Evolutionary conservation across 2,888 invertebrate genomes (phyloP), one percentile per base, ranked within the genome.

Genomic region (Lutraria lutraria): DNA sequence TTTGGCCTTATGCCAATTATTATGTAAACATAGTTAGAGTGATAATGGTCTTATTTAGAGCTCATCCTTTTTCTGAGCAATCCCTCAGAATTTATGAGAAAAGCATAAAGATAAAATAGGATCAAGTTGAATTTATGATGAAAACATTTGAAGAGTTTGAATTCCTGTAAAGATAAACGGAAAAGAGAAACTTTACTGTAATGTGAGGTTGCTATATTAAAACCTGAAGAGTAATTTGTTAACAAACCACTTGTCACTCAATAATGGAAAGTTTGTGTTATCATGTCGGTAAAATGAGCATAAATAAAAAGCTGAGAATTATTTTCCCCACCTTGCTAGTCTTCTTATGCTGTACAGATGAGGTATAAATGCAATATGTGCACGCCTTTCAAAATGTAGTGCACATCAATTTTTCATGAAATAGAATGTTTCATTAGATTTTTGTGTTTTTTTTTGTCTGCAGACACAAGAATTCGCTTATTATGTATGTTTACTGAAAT

Each of bases 261-360:
- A 76, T 76, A 76, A 76, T 76, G 76, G 76, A 76, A 76, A 76
- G 76, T 76, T 76, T 76, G 34, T 76, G 76, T 76, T 31, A 34
- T 15, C 29, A 16, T 76, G 76, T 76, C 76, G 34, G 31, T 76
- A 15, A 19, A 72, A 25, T 76, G 63, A 68, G 25, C 76, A 29
- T 76, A 34, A 34, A 76, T 31, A 76, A 76, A 76, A 31, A 76
- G 16, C 16, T 76, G 25, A 34, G 19, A 76, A 31, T 31, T 19
- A 34, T 16, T 34, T 76, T 76, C 13, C 43, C 63, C 2, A 56
- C 16, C 19, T 56, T 1, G 63, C 25, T 25, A n/a, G 10, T 68
- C 63, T 68, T 25, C 63, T 68, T 0, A 68, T 8, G 25, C 63
- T 68, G 63, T 25, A 68, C n/a, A 68, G 6, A n/a, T 68, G 63